Evolutionary conservation across 2,797 vertebrate species (phyloP), one percentile per base, ranked within the genome.

Genomic region (Chrysocyon brachyurus): DNA sequence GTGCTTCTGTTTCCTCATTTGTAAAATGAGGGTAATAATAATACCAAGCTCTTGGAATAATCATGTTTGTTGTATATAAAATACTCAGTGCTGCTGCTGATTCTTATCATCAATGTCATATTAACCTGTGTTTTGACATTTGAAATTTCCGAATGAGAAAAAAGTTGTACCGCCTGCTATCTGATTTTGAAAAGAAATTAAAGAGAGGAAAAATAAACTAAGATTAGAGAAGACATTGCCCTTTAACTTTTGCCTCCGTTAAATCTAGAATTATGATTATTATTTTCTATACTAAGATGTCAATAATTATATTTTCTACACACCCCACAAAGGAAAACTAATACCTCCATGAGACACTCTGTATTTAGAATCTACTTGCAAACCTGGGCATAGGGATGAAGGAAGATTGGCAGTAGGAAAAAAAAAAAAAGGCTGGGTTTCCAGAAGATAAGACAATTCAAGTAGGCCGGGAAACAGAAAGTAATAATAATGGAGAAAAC

Each of bases 121-220:
- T 66, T 92, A 91, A 57, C 52, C 57, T 82, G 15, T 78, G 61
- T 56, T 78, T 26, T 85, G 31, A 83, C 86, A 81, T 61, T 66
- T 93, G 66, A 91, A 82, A 75, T 94, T 96, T 95, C 40, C 81
- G 86, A 94, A 49, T 95, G 46, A 70, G 86, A 88, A 84, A 82
- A 82, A 91, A 81, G 36, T 26, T 63, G 8, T 77, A 61, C 89
- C 86, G 31, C 17, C 26, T 40, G 0, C 83, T 88, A 16, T 87
- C 11, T 5, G 14, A 73, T 96, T 97, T 97, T 94, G 77, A 93
- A 93, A 87, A 49, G 46, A 92, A 85, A 87, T 91, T 78, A 17
- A 89, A 95, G 81, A 82, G 40, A 77, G 40, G 31, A 63, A 78
- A 52, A 77, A 54, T 66, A 87, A 85, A 86, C 3, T 92, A 31